Conservation (phyloP, 2,113 vertebrate species). For the Phalacrocorax carbo region DNA sequence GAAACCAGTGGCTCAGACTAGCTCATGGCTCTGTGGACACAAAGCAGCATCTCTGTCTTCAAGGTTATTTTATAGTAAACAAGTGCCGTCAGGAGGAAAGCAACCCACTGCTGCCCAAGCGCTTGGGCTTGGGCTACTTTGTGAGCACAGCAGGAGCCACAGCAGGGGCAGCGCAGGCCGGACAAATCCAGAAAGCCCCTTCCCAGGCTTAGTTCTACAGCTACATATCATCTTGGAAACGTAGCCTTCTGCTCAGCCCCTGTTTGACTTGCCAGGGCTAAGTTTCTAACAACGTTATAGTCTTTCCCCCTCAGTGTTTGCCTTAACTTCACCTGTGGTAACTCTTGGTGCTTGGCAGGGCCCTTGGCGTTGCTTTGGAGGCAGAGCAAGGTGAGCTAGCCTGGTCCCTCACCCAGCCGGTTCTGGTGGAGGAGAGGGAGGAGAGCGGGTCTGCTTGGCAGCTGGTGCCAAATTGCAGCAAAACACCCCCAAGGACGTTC, state of each 20-base stretch:
- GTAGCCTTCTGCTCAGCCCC: not conserved
- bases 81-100: not conserved
- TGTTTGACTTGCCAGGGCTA: not conserved
- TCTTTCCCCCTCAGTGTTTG: not conserved
- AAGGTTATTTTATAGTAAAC: conserved; percentile 45
- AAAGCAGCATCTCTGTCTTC: not conserved
- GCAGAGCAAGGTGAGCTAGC: not conserved
- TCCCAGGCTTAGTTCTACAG: not conserved
- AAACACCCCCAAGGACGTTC: not conserved
- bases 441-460: not conserved
- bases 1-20: not conserved
- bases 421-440: not conserved
- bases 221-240: rapidly evolving
- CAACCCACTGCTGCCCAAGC: not conserved
- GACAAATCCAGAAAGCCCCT: not conserved
- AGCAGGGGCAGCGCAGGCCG: not conserved
- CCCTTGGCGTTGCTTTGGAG: not conserved
- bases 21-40: not conserved
- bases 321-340: not conserved
- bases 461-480: not conserved
- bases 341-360: rapidly evolving
- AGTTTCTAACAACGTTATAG: not conserved
- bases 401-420: not conserved
- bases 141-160: not conserved
- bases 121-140: not conserved